Percentiles rank a stretch among this genome's conserved stretches.
Conservation (phyloP, 2,113 vertebrate species). For the Canis aureus region DNA sequence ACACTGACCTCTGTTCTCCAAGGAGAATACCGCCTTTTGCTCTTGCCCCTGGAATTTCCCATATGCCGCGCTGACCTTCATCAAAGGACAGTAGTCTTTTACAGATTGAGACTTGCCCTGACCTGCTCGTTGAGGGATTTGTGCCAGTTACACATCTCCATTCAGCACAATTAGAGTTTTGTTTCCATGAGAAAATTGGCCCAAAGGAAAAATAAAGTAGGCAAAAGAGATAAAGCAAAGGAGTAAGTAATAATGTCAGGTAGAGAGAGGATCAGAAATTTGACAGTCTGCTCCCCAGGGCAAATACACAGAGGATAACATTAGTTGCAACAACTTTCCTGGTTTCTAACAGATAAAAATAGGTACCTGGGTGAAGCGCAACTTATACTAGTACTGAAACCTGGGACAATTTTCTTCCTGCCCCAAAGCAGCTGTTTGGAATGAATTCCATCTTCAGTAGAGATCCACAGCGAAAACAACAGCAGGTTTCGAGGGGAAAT, state of each 20-base stretch:
- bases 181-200: slow-evolving; percentile 3
- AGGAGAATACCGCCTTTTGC: neutral
- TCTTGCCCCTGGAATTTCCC: slow-evolving; percentile 52
- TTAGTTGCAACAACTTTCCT: neutral
- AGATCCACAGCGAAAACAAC: neutral
- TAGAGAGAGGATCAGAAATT: neutral
- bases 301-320: neutral
- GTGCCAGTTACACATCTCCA: neutral
- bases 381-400: neutral
- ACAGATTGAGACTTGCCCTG: neutral
- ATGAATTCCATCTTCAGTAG: neutral
- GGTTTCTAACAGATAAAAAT: neutral
- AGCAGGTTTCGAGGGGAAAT: neutral
- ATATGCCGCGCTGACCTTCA: neutral
- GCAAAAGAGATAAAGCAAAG: neutral
- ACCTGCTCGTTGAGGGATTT: neutral
- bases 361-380: neutral
- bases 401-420: neutral
- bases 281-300: neutral
- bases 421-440: neutral
- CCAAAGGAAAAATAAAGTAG: neutral
- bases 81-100: neutral
- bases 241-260: neutral
- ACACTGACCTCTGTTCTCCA: neutral
- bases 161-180: neutral